Percentiles rank a stretch among this genome's conserved stretches.
These are phyloP conservation scores for Sesia apiformis DNA, from an alignment of 2,888 invertebrate genomes.

Conservation along the genomic window DNA sequence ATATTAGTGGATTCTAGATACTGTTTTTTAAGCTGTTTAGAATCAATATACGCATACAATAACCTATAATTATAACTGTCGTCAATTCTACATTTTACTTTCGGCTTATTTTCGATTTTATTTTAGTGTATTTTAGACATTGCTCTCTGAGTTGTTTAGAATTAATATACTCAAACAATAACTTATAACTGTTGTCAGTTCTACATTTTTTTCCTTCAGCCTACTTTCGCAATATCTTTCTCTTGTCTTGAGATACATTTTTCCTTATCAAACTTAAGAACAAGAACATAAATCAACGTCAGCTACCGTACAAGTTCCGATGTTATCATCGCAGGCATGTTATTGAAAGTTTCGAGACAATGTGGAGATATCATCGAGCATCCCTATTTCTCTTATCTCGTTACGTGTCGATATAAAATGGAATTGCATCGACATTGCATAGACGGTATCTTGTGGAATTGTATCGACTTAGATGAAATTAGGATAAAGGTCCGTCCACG, in stretches of 20 bases:
- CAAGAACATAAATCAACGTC: neutral
- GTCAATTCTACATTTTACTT: too few relatives aligned
- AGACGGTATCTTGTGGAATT: constrained; percentile 15
- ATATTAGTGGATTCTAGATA: too few relatives aligned
- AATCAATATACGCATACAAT: too few relatives aligned
- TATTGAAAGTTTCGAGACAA: constrained; percentile 19
- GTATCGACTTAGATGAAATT: constrained; percentile 43
- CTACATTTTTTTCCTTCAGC: too few relatives aligned
- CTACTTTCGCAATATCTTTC: too few relatives aligned
- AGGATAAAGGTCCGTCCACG: constrained; percentile 48
- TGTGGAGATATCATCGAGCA: constrained; percentile 21
- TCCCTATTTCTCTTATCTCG: constrained; percentile 33
- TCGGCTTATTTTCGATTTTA: too few relatives aligned
- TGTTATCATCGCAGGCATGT: neutral
- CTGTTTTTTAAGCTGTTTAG: too few relatives aligned
- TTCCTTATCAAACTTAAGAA: neutral
- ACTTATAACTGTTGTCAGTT: too few relatives aligned
- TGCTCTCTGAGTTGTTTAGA: too few relatives aligned
- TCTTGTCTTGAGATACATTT: neutral
- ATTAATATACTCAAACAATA: too few relatives aligned
- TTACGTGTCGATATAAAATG: constrained; percentile 44
- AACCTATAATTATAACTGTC: too few relatives aligned
- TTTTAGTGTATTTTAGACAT: too few relatives aligned
- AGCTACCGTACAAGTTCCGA: neutral
- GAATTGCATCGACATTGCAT: constrained; percentile 27